A percentile compares a stretch with the other conserved stretches of the same genome.
These are phyloP conservation scores for Nerophis lumbriciformis DNA, from an alignment of 2,113 vertebrate species.

Conservation along the genomic window DNA sequence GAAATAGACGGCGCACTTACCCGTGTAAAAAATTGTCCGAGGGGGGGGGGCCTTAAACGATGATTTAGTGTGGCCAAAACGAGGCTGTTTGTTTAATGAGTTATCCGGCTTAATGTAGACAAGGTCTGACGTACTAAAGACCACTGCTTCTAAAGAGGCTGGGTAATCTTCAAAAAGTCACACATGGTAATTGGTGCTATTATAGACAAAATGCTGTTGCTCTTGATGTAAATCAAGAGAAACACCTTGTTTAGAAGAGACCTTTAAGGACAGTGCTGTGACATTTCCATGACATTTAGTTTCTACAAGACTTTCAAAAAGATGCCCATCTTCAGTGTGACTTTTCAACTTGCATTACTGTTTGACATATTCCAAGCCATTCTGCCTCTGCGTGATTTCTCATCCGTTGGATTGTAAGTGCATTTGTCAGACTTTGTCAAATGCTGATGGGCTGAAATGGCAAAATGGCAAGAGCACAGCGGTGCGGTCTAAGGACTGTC, in stretches of 20 bases:
- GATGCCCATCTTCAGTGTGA: slow-evolving; percentile 38
- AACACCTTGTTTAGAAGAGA: slow-evolving; percentile 17
- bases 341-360: slow-evolving; percentile 35
- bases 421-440: slow-evolving; percentile 45
- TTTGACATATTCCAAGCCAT: slow-evolving; percentile 42
- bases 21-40: too few species aligned
- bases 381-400: slow-evolving; percentile 32
- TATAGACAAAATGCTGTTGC: neutral
- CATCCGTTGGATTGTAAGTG: slow-evolving; percentile 31
- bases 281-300: slow-evolving; percentile 68
- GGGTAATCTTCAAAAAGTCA: too few species aligned
- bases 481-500: slow-evolving; percentile 25
- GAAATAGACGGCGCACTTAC: too few species aligned
- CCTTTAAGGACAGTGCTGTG: slow-evolving; percentile 35
- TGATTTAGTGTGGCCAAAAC: too few species aligned
- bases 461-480: slow-evolving; percentile 22
- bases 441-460: slow-evolving; percentile 45
- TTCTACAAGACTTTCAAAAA: slow-evolving; percentile 31
- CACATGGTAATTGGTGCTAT: neutral
- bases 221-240: slow-evolving; percentile 11
- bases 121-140: too few species aligned
- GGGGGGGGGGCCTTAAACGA: too few species aligned
- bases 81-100: too few species aligned
- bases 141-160: too few species aligned
- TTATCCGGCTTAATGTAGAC: too few species aligned